These are phyloP conservation scores for Spermophilus dauricus DNA, from an alignment of 2,113 vertebrate genomes.

Conservation along the genomic window DNA sequence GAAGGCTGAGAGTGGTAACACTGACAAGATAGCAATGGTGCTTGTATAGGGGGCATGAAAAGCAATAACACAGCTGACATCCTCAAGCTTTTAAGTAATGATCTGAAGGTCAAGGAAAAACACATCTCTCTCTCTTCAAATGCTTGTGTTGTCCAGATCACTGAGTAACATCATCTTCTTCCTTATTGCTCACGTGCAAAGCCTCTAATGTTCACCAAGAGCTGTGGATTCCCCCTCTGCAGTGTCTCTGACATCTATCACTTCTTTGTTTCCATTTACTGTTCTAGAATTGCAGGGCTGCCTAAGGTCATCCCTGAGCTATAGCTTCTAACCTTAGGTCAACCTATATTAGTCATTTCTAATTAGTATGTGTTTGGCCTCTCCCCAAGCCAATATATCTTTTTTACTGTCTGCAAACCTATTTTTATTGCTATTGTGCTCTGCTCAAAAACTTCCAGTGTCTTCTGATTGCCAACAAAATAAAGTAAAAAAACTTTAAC, in stretches of 20 bases:
- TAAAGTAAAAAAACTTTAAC: background rate
- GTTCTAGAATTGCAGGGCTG: background rate
- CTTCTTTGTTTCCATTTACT: slow-evolving; percentile 42
- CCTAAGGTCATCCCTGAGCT: background rate
- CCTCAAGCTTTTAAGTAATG: background rate
- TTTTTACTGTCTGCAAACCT: background rate
- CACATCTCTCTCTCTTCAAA: background rate
- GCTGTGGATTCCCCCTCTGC: background rate
- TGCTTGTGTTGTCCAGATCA: background rate
- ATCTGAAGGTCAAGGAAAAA: background rate
- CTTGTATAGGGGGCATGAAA: background rate
- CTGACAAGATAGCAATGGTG: background rate
- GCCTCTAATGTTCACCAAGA: background rate
- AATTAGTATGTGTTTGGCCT: background rate
- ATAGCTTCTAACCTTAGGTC: background rate
- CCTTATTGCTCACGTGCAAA: background rate
- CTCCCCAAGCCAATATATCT: background rate
- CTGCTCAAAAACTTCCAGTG: background rate
- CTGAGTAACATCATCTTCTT: background rate
- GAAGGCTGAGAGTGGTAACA: background rate
- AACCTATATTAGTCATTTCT: background rate
- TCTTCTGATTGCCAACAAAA: background rate
- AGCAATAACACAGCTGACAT: background rate
- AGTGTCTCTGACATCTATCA: background rate
- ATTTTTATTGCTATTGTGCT: background rate